Evolutionary conservation across 2,888 invertebrate genomes (phyloP).

Genomic region (Furcula furcula): DNA sequence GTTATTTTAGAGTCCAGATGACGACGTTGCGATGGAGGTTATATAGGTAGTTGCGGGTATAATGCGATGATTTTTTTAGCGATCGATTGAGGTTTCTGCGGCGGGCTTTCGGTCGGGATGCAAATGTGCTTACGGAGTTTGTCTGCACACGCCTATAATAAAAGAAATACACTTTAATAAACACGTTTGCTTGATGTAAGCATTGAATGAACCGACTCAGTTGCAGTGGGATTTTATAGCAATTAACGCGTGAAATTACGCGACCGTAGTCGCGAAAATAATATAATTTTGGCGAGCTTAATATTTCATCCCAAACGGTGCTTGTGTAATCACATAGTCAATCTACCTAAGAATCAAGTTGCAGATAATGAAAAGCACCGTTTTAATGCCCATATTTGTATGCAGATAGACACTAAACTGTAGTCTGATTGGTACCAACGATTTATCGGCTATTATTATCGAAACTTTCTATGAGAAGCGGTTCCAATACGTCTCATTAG

Average conservation of each 20-base stretch:
- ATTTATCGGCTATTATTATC: slow-evolving; percentile 9
- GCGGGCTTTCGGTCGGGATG: slow-evolving; percentile 67
- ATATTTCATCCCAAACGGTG: no score
- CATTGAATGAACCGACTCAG: slow-evolving; percentile 40
- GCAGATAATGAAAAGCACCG: slow-evolving; percentile 4
- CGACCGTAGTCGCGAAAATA: no score
- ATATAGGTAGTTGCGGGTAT: slow-evolving; percentile 66
- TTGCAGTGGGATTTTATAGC: slow-evolving; percentile 31
- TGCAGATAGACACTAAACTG: slow-evolving; percentile 7
- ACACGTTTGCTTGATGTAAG: slow-evolving; percentile 45
- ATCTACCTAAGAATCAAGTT: slow-evolving; percentile 3
- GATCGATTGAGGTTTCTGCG: slow-evolving; percentile 78
- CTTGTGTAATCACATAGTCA: no score
- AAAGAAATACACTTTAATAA: slow-evolving; percentile 53
- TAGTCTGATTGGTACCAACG: slow-evolving; percentile 13
- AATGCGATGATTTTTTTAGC: slow-evolving; percentile 77
- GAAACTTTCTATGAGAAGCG: slow-evolving; percentile 24
- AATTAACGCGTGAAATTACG: no score
- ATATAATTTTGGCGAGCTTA: no score
- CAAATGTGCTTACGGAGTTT: slow-evolving; percentile 74
- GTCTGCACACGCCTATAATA: slow-evolving; percentile 71
- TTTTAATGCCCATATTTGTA: slow-evolving; percentile 10
- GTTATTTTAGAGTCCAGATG: slow-evolving; percentile 26
- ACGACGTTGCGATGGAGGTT: slow-evolving; percentile 31
- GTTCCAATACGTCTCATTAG: slow-evolving; percentile 20